These are phyloP conservation scores for Coelopa frigida DNA, from an alignment of 1,140 invertebrate species.

Conservation along the genomic window DNA sequence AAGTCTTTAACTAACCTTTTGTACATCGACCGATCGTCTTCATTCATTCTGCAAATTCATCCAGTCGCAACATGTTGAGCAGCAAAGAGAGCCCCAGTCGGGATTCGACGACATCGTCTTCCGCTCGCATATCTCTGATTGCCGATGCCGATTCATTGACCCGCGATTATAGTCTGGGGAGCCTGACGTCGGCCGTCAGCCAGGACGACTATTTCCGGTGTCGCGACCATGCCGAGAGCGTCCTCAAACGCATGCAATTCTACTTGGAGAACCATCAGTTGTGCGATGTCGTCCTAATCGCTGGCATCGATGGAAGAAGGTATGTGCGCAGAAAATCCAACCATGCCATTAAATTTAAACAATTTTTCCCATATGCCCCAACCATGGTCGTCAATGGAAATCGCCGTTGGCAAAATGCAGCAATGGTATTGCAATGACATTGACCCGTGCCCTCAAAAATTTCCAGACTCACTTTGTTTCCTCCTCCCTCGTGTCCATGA, in stretches of 20 bases:
- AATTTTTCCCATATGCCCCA: neutral
- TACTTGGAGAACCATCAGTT: conserved; percentile 73
- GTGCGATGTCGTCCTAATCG: conserved; percentile 71
- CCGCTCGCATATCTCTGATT: conserved; percentile 35
- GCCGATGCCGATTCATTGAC: conserved; percentile 35
- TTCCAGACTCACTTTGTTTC: too few relatives aligned
- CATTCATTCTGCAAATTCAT: too few relatives aligned
- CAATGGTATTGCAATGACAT: too few relatives aligned
- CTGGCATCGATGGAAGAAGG: conserved; percentile 57
- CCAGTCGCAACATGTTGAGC: conserved; percentile 15
- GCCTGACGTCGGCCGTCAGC: conserved; percentile 36
- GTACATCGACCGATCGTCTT: too few relatives aligned
- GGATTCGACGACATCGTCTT: conserved; percentile 38
- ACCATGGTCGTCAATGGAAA: too few relatives aligned
- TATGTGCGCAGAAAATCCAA: conserved; percentile 31
- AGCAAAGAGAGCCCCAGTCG: conserved; percentile 43
- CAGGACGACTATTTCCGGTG: conserved; percentile 74
- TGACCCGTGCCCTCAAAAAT: too few relatives aligned
- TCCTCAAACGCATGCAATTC: conserved; percentile 70
- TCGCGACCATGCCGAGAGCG: conserved; percentile 70
- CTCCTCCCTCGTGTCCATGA: too few relatives aligned
- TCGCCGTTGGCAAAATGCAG: too few relatives aligned
- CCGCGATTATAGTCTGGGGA: conserved; percentile 37
- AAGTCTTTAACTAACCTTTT: too few relatives aligned
- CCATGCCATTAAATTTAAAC: neutral